Percentiles rank a stretch among this genome's conserved stretches.
These are phyloP conservation scores for Ptiloglossa arizonensis DNA, from an alignment of 1,140 invertebrate species.

Conservation along the genomic window DNA sequence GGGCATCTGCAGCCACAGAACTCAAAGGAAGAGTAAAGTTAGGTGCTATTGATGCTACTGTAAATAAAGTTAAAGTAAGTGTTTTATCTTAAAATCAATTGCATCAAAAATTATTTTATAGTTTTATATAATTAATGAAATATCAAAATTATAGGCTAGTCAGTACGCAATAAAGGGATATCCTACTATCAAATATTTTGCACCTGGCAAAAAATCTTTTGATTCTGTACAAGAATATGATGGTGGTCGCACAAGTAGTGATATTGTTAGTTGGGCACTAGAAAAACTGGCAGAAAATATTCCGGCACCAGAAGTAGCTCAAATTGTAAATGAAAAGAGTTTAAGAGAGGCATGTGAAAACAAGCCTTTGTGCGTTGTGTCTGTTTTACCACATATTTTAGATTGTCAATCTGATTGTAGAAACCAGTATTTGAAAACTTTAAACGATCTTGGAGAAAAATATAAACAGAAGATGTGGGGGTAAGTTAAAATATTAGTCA, in stretches of 20 bases:
- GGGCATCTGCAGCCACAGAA: constrained; percentile 95
- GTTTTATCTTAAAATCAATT: constrained; percentile 1
- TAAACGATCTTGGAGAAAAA: constrained; percentile 92
- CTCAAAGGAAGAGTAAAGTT: constrained; percentile 98
- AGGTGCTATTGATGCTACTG: constrained; percentile 98
- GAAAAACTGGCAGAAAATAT: constrained; percentile 94
- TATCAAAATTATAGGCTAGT: constrained; percentile 80
- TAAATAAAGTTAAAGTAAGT: constrained; percentile 87
- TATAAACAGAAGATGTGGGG: constrained; percentile 98
- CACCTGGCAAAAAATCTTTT: constrained; percentile 89
- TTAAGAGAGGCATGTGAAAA: constrained; percentile 91
- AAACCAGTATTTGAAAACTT: constrained; percentile 91
- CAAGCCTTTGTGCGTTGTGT: constrained; percentile 95
- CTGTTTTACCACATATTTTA: constrained; percentile 97
- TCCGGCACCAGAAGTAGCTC: constrained; percentile 92
- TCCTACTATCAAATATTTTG: constrained; percentile 98
- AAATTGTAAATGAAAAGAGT: constrained; percentile 84
- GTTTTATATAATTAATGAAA: constrained; percentile 5
- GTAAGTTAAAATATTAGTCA: constrained; percentile 81
- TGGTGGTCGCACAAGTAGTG: constrained; percentile 94
- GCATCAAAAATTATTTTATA: not conserved
- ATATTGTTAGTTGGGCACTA: constrained; percentile 95
- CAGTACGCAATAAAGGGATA: constrained; percentile 94
- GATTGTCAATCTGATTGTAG: constrained; percentile 98
- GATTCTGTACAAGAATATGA: constrained; percentile 90